A percentile compares a stretch with the other conserved stretches of the same genome.
phyloP scores from a whole-genome alignment of 1,140 invertebrate species.

The Bradysia coprophila region DNA sequence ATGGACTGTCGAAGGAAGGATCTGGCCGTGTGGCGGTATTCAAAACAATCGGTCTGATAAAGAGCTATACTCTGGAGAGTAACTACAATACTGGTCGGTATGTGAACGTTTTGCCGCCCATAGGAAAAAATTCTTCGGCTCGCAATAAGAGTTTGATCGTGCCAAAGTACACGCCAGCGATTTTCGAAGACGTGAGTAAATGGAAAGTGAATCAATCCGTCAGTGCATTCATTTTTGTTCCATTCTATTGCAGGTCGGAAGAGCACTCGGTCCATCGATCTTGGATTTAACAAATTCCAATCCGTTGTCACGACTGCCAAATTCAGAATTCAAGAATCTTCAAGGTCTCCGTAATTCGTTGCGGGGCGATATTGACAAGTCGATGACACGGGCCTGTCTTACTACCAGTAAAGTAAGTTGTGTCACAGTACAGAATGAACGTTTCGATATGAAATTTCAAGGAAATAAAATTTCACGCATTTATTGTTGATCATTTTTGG shows the following conservation, averaged over 20 bases:
- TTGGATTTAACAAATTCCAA: constrained; percentile 53
- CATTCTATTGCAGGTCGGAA: constrained; percentile 36
- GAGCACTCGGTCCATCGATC: constrained; percentile 48
- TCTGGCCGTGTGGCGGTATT: constrained; percentile 76
- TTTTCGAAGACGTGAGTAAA: constrained; percentile 61
- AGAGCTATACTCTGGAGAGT: constrained; percentile 81
- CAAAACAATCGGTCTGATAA: constrained; percentile 64
- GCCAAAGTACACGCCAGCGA: constrained; percentile 62
- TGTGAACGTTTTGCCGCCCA: constrained; percentile 55
- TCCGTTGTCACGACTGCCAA: constrained; percentile 44
- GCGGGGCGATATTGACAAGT: constrained; percentile 8
- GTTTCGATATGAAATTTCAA: no score
- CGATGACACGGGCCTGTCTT: not conserved
- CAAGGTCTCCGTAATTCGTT: constrained; percentile 41
- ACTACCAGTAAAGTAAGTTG: no score
- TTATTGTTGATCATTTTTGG: no score
- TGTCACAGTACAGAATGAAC: no score
- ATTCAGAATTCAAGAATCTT: constrained; percentile 46
- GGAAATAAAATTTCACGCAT: no score
- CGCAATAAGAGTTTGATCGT: constrained; percentile 33
- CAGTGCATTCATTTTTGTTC: not conserved
- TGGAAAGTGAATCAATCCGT: not conserved
- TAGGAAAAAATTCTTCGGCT: constrained; percentile 34
- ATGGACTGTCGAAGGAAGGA: constrained; percentile 76
- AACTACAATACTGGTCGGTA: constrained; percentile 82